Conservation (phyloP, 2,888 invertebrate species). For the Perizoma flavofasciatum region DNA sequence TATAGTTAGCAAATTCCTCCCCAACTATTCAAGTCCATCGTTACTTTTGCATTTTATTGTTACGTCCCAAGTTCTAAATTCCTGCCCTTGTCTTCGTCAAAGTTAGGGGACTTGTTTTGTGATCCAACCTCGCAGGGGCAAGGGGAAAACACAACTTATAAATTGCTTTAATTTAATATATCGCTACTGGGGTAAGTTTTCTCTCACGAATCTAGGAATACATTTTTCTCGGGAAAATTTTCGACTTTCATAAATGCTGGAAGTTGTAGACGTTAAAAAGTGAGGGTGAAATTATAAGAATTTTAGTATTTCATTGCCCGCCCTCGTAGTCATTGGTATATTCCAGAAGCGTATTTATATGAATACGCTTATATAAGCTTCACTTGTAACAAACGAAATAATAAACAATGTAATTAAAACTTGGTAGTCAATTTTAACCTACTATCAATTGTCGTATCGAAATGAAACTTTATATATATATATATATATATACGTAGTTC, state of each 20-base stretch:
- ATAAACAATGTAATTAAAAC: too few species aligned
- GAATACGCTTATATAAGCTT: too few species aligned
- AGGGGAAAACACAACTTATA: slow-evolving; percentile 65
- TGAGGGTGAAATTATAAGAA: slow-evolving; percentile 5
- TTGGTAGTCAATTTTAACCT: too few species aligned
- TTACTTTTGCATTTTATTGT: slow-evolving; percentile 30
- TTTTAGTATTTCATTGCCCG: slow-evolving; percentile 5
- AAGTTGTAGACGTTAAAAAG: slow-evolving; percentile 19
- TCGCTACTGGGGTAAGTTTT: slow-evolving; percentile 38
- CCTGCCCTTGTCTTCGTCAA: slow-evolving; percentile 16
- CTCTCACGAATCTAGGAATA: slow-evolving; percentile 34
- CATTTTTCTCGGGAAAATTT: slow-evolving; percentile 38
- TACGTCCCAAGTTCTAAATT: slow-evolving; percentile 21
- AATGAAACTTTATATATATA: too few species aligned
- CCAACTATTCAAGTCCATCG: slow-evolving; percentile 26
- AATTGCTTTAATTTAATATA: slow-evolving; percentile 77
- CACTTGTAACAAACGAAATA: too few species aligned
- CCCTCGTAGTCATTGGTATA: too few species aligned
- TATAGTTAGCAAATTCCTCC: slow-evolving; percentile 14
- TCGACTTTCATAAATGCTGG: slow-evolving; percentile 29
- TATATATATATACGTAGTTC: too few species aligned
- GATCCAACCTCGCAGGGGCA: slow-evolving; percentile 26
- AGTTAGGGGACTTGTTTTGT: slow-evolving; percentile 23
- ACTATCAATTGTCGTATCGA: too few species aligned
- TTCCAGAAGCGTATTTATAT: too few species aligned